Percentiles rank a stretch among this genome's conserved stretches.
These are phyloP conservation scores for Odontocolon sp. DNA, from an alignment of 2,888 invertebrate species.

Conservation along the genomic window DNA sequence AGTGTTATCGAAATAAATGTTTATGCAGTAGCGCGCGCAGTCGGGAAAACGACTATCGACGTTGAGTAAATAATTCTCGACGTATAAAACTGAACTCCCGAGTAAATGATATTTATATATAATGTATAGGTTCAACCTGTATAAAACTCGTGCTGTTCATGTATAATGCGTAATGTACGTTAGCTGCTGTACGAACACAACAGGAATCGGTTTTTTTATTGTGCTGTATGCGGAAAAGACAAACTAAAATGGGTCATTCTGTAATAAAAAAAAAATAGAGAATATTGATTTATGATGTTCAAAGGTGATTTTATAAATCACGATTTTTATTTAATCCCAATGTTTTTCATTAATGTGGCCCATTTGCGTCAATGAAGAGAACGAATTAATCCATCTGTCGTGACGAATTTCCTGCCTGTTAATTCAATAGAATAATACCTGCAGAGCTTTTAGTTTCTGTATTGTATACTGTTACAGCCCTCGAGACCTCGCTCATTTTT, in stretches of 20 bases:
- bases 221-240: neutral
- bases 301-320: too few species aligned
- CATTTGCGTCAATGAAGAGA: too few species aligned
- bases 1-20: conserved; percentile 59
- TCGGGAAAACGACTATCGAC: conserved; percentile 37
- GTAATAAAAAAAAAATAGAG: too few species aligned
- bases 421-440: conserved; percentile 8
- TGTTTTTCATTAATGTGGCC: too few species aligned
- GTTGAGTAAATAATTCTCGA: conserved; percentile 34
- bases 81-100: conserved; percentile 21
- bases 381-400: neutral
- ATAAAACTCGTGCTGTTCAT: conserved; percentile 10
- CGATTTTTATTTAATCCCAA: too few species aligned
- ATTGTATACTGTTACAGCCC: neutral
- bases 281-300: too few species aligned
- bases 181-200: neutral
- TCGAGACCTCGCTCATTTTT: neutral
- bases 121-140: neutral
- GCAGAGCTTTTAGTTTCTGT: neutral
- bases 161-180: conserved; percentile 19
- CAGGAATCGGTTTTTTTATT: neutral
- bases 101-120: neutral
- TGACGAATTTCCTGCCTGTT: neutral
- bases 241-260: too few species aligned
- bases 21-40: conserved; percentile 51